A percentile compares a stretch with the other conserved stretches of the same genome.
Conservation (phyloP, 1,140 invertebrate species). For the Drosophila ananassae region DNA sequence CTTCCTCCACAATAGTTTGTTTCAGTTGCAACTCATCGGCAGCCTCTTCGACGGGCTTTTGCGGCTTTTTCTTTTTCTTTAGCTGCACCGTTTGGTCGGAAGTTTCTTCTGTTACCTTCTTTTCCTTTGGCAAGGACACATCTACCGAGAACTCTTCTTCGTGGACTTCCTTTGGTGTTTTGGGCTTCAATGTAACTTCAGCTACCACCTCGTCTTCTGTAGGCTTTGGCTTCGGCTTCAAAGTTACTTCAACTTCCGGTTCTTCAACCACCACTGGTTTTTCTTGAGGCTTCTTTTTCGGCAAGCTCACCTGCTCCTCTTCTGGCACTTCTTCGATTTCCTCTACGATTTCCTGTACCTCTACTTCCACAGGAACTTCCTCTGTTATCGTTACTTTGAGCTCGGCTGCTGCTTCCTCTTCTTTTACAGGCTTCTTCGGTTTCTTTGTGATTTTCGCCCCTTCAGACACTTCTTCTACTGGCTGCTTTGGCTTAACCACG, state of each 20-base stretch:
- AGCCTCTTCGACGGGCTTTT: conserved; percentile 78
- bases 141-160: conserved; percentile 80
- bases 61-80: conserved; percentile 83
- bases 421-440: conserved; percentile 45
- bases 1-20: conserved; percentile 81
- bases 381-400: conserved; percentile 62
- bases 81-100: conserved; percentile 68
- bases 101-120: conserved; percentile 65
- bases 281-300: conserved; percentile 53
- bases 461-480: conserved; percentile 73
- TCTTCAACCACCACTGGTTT: conserved; percentile 52
- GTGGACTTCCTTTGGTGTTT: conserved; percentile 66
- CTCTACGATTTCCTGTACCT: conserved; percentile 59
- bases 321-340: conserved; percentile 54
- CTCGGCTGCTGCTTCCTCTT: conserved; percentile 69
- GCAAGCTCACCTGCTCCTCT: conserved; percentile 52
- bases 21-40: conserved; percentile 85
- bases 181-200: conserved; percentile 82
- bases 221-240: conserved; percentile 37
- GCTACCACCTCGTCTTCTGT: conserved; percentile 63
- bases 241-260: conserved; percentile 62
- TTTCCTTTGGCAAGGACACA: conserved; percentile 63
- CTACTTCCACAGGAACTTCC: conserved; percentile 43
- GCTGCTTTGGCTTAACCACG: conserved; percentile 62
- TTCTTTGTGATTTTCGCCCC: conserved; percentile 78